Conservation (phyloP, 1,140 invertebrate genomes). For the Panulirus ornatus region DNA sequence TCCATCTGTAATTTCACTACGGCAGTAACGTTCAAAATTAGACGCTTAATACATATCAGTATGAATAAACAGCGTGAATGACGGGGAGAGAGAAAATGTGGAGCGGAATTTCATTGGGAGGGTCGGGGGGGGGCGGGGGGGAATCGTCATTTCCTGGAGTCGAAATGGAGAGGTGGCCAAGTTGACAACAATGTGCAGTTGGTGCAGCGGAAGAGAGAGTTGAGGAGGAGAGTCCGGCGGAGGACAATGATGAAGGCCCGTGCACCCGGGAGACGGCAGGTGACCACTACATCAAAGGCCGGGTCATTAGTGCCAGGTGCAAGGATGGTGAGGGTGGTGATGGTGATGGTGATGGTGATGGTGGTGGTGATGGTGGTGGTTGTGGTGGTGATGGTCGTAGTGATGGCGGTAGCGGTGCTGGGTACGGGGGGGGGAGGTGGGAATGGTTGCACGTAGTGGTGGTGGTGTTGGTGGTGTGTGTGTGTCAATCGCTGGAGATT, state of each 20-base stretch:
- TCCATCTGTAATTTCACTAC: no score
- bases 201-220: neutral
- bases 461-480: no score
- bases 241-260: neutral
- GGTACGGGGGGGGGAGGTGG: neutral
- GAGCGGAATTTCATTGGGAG: neutral
- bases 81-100: neutral
- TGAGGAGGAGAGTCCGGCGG: neutral
- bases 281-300: conserved; percentile 12
- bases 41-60: no score
- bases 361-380: neutral
- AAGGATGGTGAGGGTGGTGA: neutral
- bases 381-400: neutral
- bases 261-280: conserved; percentile 7
- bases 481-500: no score
- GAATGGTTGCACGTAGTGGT: no score
- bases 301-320: neutral
- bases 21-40: no score
- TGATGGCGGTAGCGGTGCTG: neutral
- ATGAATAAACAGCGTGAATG: no score
- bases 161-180: neutral
- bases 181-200: no score
- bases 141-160: no score
- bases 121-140: neutral
- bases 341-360: neutral